Evolutionary conservation across 2,113 vertebrate genomes (phyloP), one percentile per base, ranked within the genome.

Genomic region (Rhegmatorhina hoffmannsi): DNA sequence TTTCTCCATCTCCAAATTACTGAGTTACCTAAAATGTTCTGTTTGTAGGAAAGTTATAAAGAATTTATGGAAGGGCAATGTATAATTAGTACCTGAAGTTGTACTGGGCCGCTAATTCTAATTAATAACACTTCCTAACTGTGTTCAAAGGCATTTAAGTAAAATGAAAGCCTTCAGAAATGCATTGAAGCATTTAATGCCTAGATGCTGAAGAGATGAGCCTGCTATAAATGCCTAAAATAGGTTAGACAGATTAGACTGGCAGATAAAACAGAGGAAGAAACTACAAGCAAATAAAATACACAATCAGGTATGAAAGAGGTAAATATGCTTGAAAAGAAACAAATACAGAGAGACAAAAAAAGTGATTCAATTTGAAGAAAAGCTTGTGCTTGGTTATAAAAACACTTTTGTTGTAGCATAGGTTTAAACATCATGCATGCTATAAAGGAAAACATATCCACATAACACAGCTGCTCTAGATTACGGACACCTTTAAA

Each of bases 91-190:
- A 97, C 83, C 85, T 96, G 85, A 95, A 91, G 47, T 94, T 91
- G 82, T 90, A 91, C 38, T 70, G 80, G 44, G 69, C 28, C 91
- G 82, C 59, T 87, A 49, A 87, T 93, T 96, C 86, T 86, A 92
- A 96, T 96, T 95, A 92, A 89, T 96, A 97, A 95, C 73, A 97
- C 44, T 96, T 96, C 75, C 69, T 87, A 94, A 93, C 69, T 87
- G 60, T 92, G 64, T 96, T 97, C 90, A 93, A 90, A 90, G 36
- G 63, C 86, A 90, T 93, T 94, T 93, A 90, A 94, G 56, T 72
- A 89, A 96, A 96, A 87, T 84, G 70, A 96, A 93, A 95, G 69
- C 62, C 87, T 92, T 95, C 85, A 95, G 69, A 94, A 96, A 90
- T 78, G 76, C 90, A 93, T 4, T 40, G 79, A 93, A 94, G 86